phyloP scores from a whole-genome alignment of 2,797 vertebrate species.

The Benthosema pterotum region DNA sequence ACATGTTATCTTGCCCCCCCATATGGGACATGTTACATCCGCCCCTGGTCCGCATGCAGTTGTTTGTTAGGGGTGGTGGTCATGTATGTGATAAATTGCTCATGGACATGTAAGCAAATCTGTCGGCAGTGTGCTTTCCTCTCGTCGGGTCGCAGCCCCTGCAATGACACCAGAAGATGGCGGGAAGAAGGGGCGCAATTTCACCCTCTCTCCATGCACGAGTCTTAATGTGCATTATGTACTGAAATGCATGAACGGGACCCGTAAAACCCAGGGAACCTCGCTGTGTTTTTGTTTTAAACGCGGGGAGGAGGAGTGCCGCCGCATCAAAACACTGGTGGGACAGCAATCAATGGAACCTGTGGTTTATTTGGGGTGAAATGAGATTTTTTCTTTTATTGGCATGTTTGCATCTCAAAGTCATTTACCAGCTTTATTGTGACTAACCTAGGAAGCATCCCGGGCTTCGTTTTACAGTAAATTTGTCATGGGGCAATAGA shows the following conservation, averaged over 20 bases:
- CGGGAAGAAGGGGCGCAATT: slow-evolving; percentile 72
- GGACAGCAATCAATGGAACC: slow-evolving; percentile 76
- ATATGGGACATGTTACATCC: no score
- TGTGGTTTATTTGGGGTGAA: slow-evolving; percentile 82
- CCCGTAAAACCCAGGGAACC: slow-evolving; percentile 65
- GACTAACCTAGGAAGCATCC: slow-evolving; percentile 63
- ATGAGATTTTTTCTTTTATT: slow-evolving; percentile 76
- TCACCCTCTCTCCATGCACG: slow-evolving; percentile 71
- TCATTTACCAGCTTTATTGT: slow-evolving; percentile 78
- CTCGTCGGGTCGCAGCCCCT: slow-evolving; percentile 83
- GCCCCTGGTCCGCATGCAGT: no score
- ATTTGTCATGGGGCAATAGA: slow-evolving; percentile 74
- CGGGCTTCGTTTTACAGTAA: slow-evolving; percentile 74
- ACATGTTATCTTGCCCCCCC: no score
- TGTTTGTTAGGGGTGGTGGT: slow-evolving; percentile 39
- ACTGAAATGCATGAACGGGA: slow-evolving; percentile 76
- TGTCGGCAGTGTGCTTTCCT: slow-evolving; percentile 89
- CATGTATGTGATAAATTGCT: slow-evolving; percentile 78
- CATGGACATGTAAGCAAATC: slow-evolving; percentile 88
- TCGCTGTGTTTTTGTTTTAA: slow-evolving; percentile 70
- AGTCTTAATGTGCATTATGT: slow-evolving; percentile 78
- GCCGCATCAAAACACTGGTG: slow-evolving; percentile 79
- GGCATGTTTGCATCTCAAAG: slow-evolving; percentile 76
- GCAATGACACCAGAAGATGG: slow-evolving; percentile 80
- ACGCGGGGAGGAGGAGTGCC: slow-evolving; percentile 60